Percentiles rank a stretch among this genome's conserved stretches.
These are phyloP conservation scores for Aphodius sticticus DNA, from an alignment of 2,888 invertebrate genomes.

Conservation along the genomic window DNA sequence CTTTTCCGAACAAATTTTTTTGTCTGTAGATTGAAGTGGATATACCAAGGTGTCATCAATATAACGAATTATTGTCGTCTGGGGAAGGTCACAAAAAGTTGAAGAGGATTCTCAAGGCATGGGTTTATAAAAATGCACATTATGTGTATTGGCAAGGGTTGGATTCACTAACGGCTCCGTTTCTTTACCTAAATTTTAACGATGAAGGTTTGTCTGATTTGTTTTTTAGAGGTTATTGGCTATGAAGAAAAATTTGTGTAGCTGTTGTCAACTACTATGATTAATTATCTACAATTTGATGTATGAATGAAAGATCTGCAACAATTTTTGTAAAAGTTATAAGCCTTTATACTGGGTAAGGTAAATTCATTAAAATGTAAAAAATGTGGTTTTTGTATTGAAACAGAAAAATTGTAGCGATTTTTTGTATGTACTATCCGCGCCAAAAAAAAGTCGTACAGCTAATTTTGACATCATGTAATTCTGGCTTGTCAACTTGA, in stretches of 20 bases:
- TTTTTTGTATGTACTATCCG: no score
- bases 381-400: no score
- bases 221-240: no score
- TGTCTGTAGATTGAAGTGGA: conserved; percentile 91
- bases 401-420: no score
- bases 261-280: neutral
- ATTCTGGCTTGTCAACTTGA: no score
- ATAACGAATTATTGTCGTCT: conserved; percentile 95
- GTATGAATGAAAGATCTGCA: no score
- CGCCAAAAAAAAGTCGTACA: no score
- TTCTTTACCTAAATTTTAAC: conserved; percentile 95
- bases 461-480: no score
- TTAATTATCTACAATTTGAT: no score
- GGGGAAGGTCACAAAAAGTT: conserved; percentile 91
- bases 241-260: neutral
- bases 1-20: conserved; percentile 36
- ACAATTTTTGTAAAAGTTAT: no score
- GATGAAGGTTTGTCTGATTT: conserved; percentile 77
- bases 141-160: conserved; percentile 99
- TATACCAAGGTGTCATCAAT: conserved; percentile 98
- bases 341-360: no score
- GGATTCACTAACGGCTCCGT: conserved; percentile 97
- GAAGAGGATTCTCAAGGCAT: conserved; percentile 93
- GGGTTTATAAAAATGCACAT: conserved; percentile 92
- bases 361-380: no score